These are phyloP conservation scores for Poicephalus meyeri DNA, from an alignment of 2,113 vertebrate genomes.

Conservation along the genomic window DNA sequence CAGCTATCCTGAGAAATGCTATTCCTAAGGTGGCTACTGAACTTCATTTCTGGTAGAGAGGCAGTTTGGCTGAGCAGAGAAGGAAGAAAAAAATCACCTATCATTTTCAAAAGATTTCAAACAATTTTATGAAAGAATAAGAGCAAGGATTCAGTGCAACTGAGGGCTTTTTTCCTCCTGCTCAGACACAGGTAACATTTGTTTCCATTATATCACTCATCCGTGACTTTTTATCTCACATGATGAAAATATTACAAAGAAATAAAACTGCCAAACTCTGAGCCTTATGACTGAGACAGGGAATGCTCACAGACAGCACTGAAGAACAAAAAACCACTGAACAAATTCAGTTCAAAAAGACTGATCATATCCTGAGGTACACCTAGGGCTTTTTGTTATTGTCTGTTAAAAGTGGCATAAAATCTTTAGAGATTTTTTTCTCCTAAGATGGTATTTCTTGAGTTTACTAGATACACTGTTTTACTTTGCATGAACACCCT, in stretches of 20 bases:
- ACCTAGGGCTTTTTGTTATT: constrained; percentile 60
- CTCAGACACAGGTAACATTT: constrained; percentile 71
- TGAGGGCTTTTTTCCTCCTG: constrained; percentile 38
- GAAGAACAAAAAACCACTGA: constrained; percentile 63
- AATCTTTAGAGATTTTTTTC: constrained; percentile 56
- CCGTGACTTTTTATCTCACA: constrained; percentile 66
- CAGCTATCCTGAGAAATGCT: not conserved
- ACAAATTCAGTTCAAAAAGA: constrained; percentile 77
- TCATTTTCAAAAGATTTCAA: constrained; percentile 6
- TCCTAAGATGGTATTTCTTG: constrained; percentile 57
- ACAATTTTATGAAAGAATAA: constrained; percentile 36
- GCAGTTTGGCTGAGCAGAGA: not conserved
- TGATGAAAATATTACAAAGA: constrained; percentile 73
- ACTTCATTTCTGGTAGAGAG: not conserved
- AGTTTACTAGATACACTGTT: constrained; percentile 64
- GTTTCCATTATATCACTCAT: constrained; percentile 67
- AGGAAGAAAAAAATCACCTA: not conserved
- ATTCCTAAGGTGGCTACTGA: constrained; percentile 44
- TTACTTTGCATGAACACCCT: constrained; percentile 62
- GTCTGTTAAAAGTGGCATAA: constrained; percentile 72
- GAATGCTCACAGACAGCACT: constrained; percentile 54
- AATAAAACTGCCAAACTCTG: constrained; percentile 63
- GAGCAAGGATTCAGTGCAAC: not conserved
- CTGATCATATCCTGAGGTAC: constrained; percentile 67
- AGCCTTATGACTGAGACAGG: constrained; percentile 55